These are phyloP conservation scores for Oscarella lobularis DNA, from an alignment of 37 sponge, comb jelly and placozoan genomes.

Conservation along the genomic window DNA sequence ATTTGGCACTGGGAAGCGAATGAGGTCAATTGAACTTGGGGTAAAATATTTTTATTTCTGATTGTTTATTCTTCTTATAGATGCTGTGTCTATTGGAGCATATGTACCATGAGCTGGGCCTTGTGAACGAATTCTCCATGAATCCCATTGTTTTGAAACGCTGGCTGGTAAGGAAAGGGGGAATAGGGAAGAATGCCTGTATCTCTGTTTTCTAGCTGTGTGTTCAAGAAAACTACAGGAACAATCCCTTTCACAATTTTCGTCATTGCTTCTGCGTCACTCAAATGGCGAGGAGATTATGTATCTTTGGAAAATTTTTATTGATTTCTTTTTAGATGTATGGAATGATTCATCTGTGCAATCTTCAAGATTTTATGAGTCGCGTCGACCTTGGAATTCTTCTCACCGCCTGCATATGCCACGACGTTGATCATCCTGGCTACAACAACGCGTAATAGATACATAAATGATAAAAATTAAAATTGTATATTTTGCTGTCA, in stretches of 20 bases:
- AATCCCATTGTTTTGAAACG: slow-evolving; percentile 34
- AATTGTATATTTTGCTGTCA: slow-evolving; percentile 1
- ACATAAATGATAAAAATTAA: not conserved
- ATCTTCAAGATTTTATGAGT: slow-evolving; percentile 25
- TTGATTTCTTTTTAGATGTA: slow-evolving; percentile 46
- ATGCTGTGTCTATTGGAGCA: slow-evolving; percentile 75
- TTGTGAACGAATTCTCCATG: slow-evolving; percentile 41
- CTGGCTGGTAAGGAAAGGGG: slow-evolving; percentile 43
- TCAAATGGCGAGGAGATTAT: slow-evolving; percentile 52
- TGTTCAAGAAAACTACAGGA: slow-evolving; percentile 60
- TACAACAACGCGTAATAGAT: slow-evolving; percentile 74
- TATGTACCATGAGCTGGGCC: slow-evolving; percentile 70
- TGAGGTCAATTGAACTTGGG: slow-evolving; percentile 32
- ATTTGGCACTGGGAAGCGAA: slow-evolving; percentile 80
- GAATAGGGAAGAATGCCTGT: not conserved
- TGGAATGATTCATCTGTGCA: slow-evolving; percentile 66
- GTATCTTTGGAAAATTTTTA: not conserved
- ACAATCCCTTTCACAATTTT: slow-evolving; percentile 89
- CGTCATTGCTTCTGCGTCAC: slow-evolving; percentile 86
- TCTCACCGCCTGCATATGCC: slow-evolving; percentile 57
- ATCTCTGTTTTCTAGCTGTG: slow-evolving; percentile 11
- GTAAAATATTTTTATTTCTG: not conserved
- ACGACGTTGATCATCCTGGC: slow-evolving; percentile 88
- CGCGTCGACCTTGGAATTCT: slow-evolving; percentile 37
- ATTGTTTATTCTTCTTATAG: slow-evolving; percentile 14